Evolutionary conservation across 1,140 invertebrate genomes (phyloP), one percentile per base, ranked within the genome.

Genomic region (Drosophila tsacasi): DNA sequence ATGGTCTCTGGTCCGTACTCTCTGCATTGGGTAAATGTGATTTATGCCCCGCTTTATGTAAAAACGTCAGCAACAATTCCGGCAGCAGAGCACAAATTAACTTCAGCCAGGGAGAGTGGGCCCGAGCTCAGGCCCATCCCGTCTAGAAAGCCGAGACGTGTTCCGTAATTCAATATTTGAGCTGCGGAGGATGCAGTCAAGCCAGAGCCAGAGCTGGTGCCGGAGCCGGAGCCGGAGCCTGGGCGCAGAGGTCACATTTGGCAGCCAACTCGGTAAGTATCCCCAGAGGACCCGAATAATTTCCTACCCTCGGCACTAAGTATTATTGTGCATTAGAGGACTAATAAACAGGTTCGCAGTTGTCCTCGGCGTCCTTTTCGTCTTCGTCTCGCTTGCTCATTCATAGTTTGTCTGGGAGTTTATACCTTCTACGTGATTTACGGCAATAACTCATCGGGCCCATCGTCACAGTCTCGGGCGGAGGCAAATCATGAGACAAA

Each of bases 281-380:
- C 90, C 85, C 85, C 85, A 44, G 61, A 68, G 85, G 71, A 73
- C 44, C 68, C 81, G 68, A 82, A 75, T 90, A 90, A 90, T 91
- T 90, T 90, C 59, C 85, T 90, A 90, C 85, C 85, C 85, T 85
- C 74, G 86, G 85, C 85, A 90, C 86, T 91, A 85, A 90, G 86
- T 84, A 90, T 90, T 90, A 90, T 90, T 90, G 85, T 90, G 85
- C 85, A 90, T 90, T 90, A 90, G 85, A 90, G 86, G 79, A 85
- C 85, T 90, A 90, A 90, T 90, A 90, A 90, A 90, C 85, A 90
- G 85, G 86, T 90, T 90, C 85, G 68, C 85, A 87, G 63, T 66
- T 68, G 75, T 57, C 64, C 46, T 47, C 65, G 44, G 15, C 25
- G 55, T 47, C 42, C 47, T 21, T n/a, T 27, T 50, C 25, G 47